A percentile compares a stretch with the other conserved stretches of the same genome.
These are phyloP conservation scores for Pogona vitticeps DNA, from an alignment of 2,113 vertebrate genomes.

Conservation along the genomic window DNA sequence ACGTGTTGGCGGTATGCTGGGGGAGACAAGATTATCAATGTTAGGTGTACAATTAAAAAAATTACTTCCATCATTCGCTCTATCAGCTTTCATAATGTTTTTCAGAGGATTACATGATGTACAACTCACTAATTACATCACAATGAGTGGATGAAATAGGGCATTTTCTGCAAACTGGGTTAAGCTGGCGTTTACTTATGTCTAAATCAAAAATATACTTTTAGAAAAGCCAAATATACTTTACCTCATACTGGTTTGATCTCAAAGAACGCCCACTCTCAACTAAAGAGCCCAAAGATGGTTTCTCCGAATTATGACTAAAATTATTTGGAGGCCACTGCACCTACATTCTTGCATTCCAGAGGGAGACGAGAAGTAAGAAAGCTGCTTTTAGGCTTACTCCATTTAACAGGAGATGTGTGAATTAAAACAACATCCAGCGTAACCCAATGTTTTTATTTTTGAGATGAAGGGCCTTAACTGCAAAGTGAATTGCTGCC, in stretches of 20 bases:
- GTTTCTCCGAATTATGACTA: too few relatives aligned
- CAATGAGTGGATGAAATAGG: neutral
- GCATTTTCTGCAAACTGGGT: neutral
- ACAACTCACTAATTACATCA: slow-evolving; percentile 21
- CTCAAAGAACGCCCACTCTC: neutral
- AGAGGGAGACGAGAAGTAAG: neutral
- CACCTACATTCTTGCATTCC: neutral
- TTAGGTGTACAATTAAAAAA: slow-evolving; percentile 2
- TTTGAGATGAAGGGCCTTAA: neutral
- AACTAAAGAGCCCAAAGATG: neutral
- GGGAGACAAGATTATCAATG: slow-evolving; percentile 31
- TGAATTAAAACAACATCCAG: too few relatives aligned
- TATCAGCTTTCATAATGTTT: slow-evolving; percentile 52
- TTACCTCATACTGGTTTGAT: too few relatives aligned
- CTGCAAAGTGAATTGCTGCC: accelerated
- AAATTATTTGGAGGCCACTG: too few relatives aligned
- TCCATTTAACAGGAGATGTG: accelerated
- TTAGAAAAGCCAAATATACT: neutral
- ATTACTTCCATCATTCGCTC: neutral
- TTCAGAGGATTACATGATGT: slow-evolving; percentile 35
- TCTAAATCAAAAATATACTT: neutral
- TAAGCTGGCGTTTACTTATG: neutral
- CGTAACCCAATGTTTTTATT: too few relatives aligned
- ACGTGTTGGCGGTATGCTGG: slow-evolving; percentile 30
- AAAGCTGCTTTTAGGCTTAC: neutral